Evolutionary conservation across 64 coral and sea anemone genomes (phyloP).

Genomic region (Cladopsammia gracilis): DNA sequence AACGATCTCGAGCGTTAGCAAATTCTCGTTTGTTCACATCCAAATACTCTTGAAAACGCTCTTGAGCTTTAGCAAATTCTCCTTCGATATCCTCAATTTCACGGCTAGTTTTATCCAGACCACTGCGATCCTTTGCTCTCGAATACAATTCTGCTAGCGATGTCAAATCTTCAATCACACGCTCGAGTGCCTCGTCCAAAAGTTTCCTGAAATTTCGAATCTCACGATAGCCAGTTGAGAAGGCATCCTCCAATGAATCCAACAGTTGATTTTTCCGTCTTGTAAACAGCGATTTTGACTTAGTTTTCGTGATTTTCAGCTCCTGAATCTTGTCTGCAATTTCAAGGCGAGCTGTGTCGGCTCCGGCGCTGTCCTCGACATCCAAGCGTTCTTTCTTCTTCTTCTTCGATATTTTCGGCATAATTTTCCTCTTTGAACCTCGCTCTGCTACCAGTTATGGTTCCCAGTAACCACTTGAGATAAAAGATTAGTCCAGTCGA

Average conservation of each 20-base stretch:
- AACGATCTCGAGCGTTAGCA: no score
- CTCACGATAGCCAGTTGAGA: neutral
- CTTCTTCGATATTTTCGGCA: no score
- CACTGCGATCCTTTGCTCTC: neutral
- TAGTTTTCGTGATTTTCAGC: neutral
- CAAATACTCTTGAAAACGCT: neutral
- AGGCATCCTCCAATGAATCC: slow-evolving; percentile 2
- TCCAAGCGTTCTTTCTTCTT: no score
- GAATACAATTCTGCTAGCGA: neutral
- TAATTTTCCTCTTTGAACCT: no score
- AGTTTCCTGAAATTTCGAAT: neutral
- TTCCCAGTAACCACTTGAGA: no score
- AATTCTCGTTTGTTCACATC: neutral
- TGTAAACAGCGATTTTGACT: slow-evolving; percentile 4
- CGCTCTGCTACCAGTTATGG: no score
- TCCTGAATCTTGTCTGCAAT: slow-evolving; percentile 5
- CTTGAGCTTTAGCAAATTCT: slow-evolving; percentile 4
- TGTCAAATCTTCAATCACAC: neutral
- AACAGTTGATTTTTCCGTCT: neutral
- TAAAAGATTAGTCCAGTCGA: no score
- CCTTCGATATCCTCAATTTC: neutral
- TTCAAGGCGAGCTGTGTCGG: neutral
- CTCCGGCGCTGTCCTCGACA: neutral
- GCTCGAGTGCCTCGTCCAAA: neutral
- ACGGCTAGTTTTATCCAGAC: neutral